Percentiles rank a stretch among this genome's conserved stretches.
phyloP scores from a whole-genome alignment of 2,888 invertebrate genomes.

The Eretmocerus hayati region DNA sequence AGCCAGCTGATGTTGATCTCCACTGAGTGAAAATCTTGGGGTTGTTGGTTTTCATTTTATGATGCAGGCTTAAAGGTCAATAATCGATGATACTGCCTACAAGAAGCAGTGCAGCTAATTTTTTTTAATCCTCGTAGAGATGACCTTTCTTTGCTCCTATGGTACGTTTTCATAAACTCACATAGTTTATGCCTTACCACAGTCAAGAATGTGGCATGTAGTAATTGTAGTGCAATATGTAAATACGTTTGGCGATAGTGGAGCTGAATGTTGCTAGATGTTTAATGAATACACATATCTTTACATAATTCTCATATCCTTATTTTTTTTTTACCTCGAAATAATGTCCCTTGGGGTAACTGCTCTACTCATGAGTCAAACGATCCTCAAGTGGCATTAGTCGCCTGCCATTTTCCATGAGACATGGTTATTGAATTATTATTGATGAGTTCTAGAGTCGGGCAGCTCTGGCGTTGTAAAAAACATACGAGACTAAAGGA shows the following conservation, averaged over 20 bases:
- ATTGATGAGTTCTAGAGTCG: too few species aligned
- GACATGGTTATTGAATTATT: too few species aligned
- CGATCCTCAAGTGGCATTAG: too few species aligned
- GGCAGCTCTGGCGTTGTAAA: too few species aligned
- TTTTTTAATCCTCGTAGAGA: conserved; percentile 5
- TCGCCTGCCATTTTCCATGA: too few species aligned
- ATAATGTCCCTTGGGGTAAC: too few species aligned
- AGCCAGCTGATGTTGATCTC: not conserved
- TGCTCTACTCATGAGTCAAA: too few species aligned
- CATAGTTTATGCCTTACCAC: conserved; percentile 23
- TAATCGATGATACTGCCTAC: not conserved
- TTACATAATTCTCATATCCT: conserved; percentile 34
- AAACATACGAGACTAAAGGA: too few species aligned
- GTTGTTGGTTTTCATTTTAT: not conserved
- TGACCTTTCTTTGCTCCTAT: conserved; percentile 18
- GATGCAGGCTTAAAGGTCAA: not conserved
- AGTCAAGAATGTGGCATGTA: conserved; percentile 35
- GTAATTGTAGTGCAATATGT: conserved; percentile 39
- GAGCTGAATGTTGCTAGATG: conserved; percentile 31
- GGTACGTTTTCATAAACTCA: conserved; percentile 16
- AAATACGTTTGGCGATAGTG: conserved; percentile 31
- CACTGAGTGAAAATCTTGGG: not conserved
- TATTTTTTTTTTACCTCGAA: too few species aligned
- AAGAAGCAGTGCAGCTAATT: not conserved
- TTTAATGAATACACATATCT: conserved; percentile 40